A percentile compares a stretch with the other conserved stretches of the same genome.
Conservation (phyloP, 2,888 invertebrate species). For the Sepiola atlantica region DNA sequence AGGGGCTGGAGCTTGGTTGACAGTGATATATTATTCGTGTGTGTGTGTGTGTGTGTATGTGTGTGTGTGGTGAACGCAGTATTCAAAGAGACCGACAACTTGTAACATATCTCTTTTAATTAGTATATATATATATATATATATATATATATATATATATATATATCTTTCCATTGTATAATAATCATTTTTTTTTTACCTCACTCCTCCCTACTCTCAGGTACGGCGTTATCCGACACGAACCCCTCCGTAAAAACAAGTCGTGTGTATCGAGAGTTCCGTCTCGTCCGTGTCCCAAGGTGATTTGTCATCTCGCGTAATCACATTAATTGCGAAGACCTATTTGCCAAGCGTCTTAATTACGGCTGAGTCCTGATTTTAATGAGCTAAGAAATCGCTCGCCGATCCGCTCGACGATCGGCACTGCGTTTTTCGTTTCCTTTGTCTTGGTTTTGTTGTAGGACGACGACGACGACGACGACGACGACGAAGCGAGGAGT, state of each 20-base stretch:
- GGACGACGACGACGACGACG: not conserved
- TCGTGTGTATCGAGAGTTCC: not conserved
- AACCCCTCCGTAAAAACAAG: not conserved
- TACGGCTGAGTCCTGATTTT: not conserved
- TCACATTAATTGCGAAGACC: slow-evolving; percentile 32
- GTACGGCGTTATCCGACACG: not conserved
- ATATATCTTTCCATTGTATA: no score
- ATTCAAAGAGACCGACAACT: not conserved
- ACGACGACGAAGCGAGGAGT: not conserved
- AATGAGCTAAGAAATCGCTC: not conserved
- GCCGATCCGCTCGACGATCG: not conserved
- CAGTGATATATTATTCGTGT: no score
- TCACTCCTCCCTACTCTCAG: not conserved
- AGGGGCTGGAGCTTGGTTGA: no score
- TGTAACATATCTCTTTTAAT: not conserved
- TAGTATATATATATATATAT: not conserved
- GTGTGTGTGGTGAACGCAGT: no score
- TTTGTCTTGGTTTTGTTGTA: not conserved
- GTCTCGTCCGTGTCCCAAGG: not conserved
- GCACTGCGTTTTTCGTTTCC: not conserved
- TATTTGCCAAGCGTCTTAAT: not conserved
- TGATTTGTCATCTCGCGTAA: slow-evolving; percentile 18
- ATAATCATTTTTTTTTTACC: not conserved
- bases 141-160: no score
- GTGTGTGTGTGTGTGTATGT: no score